These are phyloP conservation scores for Camponotus vicinus DNA, from an alignment of 1,140 invertebrate genomes.

Conservation along the genomic window DNA sequence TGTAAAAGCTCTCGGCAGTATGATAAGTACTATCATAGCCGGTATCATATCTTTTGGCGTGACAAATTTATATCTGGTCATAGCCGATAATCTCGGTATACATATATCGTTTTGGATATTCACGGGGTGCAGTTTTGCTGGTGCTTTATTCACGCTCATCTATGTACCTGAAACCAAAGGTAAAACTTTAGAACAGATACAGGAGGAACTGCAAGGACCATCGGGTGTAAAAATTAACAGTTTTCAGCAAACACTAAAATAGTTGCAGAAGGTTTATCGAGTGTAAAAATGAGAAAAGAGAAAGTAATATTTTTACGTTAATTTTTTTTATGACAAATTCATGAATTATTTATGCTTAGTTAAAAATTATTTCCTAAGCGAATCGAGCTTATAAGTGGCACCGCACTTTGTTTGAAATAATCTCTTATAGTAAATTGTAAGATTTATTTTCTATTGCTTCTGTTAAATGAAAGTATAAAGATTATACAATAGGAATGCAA, in stretches of 20 bases:
- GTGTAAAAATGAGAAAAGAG: too few relatives aligned
- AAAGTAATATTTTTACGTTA: neutral
- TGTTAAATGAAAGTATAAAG: too few relatives aligned
- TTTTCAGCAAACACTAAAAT: neutral
- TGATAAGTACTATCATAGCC: slow-evolving; percentile 89
- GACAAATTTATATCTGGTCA: slow-evolving; percentile 90
- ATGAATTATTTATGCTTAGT: neutral
- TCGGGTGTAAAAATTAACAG: neutral
- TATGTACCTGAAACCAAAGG: slow-evolving; percentile 93
- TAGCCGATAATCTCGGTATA: slow-evolving; percentile 87
- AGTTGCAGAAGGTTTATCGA: too few relatives aligned
- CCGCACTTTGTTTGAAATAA: too few relatives aligned
- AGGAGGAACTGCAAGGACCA: slow-evolving; percentile 74
- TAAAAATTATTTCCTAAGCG: too few relatives aligned
- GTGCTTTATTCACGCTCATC: slow-evolving; percentile 88
- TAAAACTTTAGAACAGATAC: slow-evolving; percentile 90
- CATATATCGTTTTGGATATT: slow-evolving; percentile 92
- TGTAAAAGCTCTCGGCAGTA: slow-evolving; percentile 89
- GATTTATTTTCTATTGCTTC: too few relatives aligned
- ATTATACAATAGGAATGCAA: too few relatives aligned
- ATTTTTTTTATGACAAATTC: too few relatives aligned
- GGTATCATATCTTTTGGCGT: slow-evolving; percentile 87
- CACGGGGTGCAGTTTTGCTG: slow-evolving; percentile 88
- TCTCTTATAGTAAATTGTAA: too few relatives aligned
- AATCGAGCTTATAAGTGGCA: too few relatives aligned